Percentiles rank a stretch among this genome's conserved stretches.
Conservation (phyloP, 2,888 invertebrate genomes). For the Ophioninae sp. region DNA sequence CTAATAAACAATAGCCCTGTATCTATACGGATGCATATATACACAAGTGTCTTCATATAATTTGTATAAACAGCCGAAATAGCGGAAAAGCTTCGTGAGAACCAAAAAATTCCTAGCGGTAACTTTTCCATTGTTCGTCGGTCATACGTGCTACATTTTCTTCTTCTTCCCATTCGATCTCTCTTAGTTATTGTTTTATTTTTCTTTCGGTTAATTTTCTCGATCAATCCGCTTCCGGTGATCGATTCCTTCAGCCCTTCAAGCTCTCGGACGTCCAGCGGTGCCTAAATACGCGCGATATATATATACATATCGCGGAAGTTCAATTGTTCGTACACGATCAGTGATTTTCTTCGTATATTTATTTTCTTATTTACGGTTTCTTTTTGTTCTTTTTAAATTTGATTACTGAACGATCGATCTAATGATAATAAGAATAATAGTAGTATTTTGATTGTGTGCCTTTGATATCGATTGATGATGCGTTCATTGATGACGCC, state of each 20-base stretch:
- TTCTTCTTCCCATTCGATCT: neutral
- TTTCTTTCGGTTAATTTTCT: constrained; percentile 66
- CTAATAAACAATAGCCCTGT: too few relatives aligned
- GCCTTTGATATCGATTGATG: constrained; percentile 60
- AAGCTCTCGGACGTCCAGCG: constrained; percentile 41
- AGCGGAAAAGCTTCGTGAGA: constrained; percentile 48
- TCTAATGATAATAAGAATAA: constrained; percentile 51
- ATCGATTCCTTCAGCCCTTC: constrained; percentile 13
- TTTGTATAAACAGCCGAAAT: constrained; percentile 64
- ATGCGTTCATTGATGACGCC: constrained; percentile 20
- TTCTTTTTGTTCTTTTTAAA: constrained; percentile 25
- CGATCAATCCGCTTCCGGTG: neutral
- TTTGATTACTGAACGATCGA: constrained; percentile 20
- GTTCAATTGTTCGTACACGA: constrained; percentile 54
- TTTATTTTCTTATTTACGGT: constrained; percentile 1
- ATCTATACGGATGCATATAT: neutral
- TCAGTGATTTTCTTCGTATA: constrained; percentile 27
- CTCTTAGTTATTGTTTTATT: constrained; percentile 30
- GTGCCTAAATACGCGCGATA: constrained; percentile 33
- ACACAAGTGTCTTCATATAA: constrained; percentile 14
- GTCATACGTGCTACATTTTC: constrained; percentile 56
- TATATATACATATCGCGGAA: constrained; percentile 57
- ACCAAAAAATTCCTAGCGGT: constrained; percentile 60
- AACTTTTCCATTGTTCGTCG: constrained; percentile 73
- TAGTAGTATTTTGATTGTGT: constrained; percentile 62